phyloP scores from a whole-genome alignment of 2,113 vertebrate species.

The Percopsis transmontana region DNA sequence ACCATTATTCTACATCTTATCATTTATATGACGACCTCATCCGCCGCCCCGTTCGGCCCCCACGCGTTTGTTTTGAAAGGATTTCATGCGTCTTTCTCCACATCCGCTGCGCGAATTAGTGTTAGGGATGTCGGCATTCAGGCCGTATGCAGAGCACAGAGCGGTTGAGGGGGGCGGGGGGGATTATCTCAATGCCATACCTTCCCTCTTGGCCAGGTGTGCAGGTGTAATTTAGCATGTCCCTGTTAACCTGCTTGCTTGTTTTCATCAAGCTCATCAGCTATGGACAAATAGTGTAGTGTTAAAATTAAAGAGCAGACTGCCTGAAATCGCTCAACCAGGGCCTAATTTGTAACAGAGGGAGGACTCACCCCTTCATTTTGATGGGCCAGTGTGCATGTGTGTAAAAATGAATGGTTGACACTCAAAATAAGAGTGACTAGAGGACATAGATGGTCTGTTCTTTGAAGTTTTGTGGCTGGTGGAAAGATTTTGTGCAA shows the following conservation, averaged over 20 bases:
- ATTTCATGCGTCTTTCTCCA: slow-evolving; percentile 35
- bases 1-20: slow-evolving; percentile 14
- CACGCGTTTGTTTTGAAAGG: slow-evolving; percentile 30
- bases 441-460: not conserved
- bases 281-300: slow-evolving; percentile 50
- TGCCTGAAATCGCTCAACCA: slow-evolving; percentile 50
- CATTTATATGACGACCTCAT: slow-evolving; percentile 48
- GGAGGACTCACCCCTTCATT: slow-evolving; percentile 17
- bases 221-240: slow-evolving; percentile 66
- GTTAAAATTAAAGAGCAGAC: slow-evolving; percentile 54
- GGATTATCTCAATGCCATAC: slow-evolving; percentile 57
- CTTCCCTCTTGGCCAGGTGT: slow-evolving; percentile 61
- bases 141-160: not conserved
- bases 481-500: not conserved
- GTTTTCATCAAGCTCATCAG: slow-evolving; percentile 66
- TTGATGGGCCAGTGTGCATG: slow-evolving; percentile 12
- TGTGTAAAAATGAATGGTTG: slow-evolving; percentile 20
- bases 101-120: slow-evolving; percentile 39
- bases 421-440: slow-evolving; percentile 23
- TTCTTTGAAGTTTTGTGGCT: not conserved
- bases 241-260: slow-evolving; percentile 61
- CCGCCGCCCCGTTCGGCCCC: slow-evolving; percentile 25
- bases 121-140: not conserved
- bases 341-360: slow-evolving; percentile 40
- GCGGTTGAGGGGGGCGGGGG: not conserved